Base-by-base conservation (phyloP, 2,888 invertebrate genomes). In the Tetrapedia diversipes region DNA sequence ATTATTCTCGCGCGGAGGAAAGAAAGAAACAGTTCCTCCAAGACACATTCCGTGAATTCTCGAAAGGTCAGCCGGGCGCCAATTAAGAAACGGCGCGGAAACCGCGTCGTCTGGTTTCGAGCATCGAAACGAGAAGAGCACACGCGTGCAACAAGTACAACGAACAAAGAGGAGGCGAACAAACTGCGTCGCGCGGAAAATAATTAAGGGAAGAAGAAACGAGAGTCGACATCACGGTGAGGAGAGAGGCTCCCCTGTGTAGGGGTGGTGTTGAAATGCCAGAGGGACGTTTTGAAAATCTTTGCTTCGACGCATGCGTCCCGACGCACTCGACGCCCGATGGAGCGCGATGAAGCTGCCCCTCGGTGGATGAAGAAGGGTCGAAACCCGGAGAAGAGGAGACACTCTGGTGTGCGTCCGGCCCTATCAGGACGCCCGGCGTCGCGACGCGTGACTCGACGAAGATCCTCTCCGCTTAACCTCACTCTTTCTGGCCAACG, bases 231-330 rank as follows among this genome's bases (percentile, higher is more conserved):
- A 41, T 47, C 19, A n/a, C n/a, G n/a, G n/a, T n/a, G n/a, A n/a
- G n/a, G 54, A 19, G 47, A n/a, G 32, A 32, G 51, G 22, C 16
- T 22, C 19, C 0, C 11, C 16, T 29, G 16, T n/a, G 67, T 57
- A 14, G 39, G 37, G 67, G 41, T n/a, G 27, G 0, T 27, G 70
- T 34, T 41, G 77, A 80, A 82, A 77, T 79, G 80, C 77, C 84
- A 64, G 80, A 84, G 77, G 82, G 81, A 77, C 85, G 82, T 85
- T 88, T 88, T 84, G 88, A 87, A 89, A 90, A 90, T 89, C 90
- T 90, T 88, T 88, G 89, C 72, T 83, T 86, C 83, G 79, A 85
- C 89, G 90, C 88, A 88, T 89, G 91, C 91, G 91, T 87, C 65
- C 66, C 60, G 51, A 56, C 47, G 69, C 63, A 70, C 75, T 78